A percentile compares a stretch with the other conserved stretches of the same genome.
Conservation (phyloP, 2,797 vertebrate species). For the Merluccius polli region DNA sequence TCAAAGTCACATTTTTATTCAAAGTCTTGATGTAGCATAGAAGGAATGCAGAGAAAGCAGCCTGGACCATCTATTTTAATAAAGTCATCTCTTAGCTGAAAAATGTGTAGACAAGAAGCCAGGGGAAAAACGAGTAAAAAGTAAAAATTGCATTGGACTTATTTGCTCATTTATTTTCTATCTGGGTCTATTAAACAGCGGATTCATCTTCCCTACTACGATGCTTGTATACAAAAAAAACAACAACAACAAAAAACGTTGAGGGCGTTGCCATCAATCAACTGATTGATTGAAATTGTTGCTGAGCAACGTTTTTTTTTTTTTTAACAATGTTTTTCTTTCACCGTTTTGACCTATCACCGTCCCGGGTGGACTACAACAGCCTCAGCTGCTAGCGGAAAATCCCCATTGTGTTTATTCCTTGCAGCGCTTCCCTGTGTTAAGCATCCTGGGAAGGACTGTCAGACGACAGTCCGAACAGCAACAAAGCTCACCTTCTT, state of each 20-base stretch:
- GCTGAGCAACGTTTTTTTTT: slow-evolving; percentile 40
- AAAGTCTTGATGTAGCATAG: neutral
- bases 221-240: slow-evolving; percentile 9
- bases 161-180: too few relatives aligned
- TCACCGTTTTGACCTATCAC: slow-evolving; percentile 32
- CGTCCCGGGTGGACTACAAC: slow-evolving; percentile 36
- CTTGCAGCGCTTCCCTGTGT: slow-evolving; percentile 30
- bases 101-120: too few relatives aligned
- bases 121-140: too few relatives aligned
- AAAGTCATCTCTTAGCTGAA: neutral
- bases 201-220: too few relatives aligned
- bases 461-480: slow-evolving; percentile 19
- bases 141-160: too few relatives aligned
- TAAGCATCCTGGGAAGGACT: slow-evolving; percentile 2
- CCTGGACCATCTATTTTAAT: neutral
- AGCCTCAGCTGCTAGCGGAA: slow-evolving; percentile 63
- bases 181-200: too few relatives aligned
- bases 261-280: slow-evolving; percentile 52
- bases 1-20: slow-evolving; percentile 1
- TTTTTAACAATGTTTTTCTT: slow-evolving; percentile 48
- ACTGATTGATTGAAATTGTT: slow-evolving; percentile 64
- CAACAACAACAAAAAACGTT: neutral
- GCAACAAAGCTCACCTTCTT: neutral
- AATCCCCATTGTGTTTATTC: slow-evolving; percentile 59
- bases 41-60: neutral